These are phyloP conservation scores for Teleogryllus occipitalis DNA, from an alignment of 1,140 invertebrate species.

Conservation along the genomic window DNA sequence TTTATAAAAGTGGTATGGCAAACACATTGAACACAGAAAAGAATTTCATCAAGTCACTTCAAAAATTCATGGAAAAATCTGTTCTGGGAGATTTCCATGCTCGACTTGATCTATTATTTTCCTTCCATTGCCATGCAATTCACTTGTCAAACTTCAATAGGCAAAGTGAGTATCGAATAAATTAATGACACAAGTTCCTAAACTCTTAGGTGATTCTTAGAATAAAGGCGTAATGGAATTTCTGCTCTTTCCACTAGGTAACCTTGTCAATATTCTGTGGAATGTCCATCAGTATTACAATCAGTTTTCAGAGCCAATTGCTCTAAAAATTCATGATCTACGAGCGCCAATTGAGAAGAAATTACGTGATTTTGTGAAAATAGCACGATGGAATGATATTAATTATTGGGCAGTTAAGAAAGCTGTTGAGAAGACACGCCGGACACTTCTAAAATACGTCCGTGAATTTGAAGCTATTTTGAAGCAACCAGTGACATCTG, in stretches of 20 bases:
- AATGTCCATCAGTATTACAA: slow-evolving; percentile 80
- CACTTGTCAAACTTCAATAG: slow-evolving; percentile 36
- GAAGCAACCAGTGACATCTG: neutral
- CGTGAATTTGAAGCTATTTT: slow-evolving; percentile 59
- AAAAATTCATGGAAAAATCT: slow-evolving; percentile 70
- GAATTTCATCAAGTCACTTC: slow-evolving; percentile 4
- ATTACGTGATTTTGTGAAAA: slow-evolving; percentile 88
- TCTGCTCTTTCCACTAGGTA: slow-evolving; percentile 34
- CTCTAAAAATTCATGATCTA: slow-evolving; percentile 51
- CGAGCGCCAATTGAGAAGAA: slow-evolving; percentile 82
- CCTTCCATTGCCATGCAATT: slow-evolving; percentile 66
- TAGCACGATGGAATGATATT: slow-evolving; percentile 91
- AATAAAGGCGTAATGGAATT: neutral
- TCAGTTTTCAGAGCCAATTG: slow-evolving; percentile 63
- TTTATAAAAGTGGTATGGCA: neutral
- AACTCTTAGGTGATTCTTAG: neutral
- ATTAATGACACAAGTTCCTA: neutral
- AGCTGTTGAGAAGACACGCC: slow-evolving; percentile 78
- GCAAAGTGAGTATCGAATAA: neutral
- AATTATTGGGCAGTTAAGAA: slow-evolving; percentile 91
- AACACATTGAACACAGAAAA: neutral
- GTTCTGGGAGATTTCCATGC: slow-evolving; percentile 73
- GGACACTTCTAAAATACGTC: slow-evolving; percentile 76
- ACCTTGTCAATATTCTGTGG: slow-evolving; percentile 63
- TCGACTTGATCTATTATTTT: slow-evolving; percentile 66